Percentiles rank a stretch among this genome's conserved stretches.
Evolutionary conservation across 2,113 vertebrate species (phyloP).

Genomic region (Labrus mixtus): DNA sequence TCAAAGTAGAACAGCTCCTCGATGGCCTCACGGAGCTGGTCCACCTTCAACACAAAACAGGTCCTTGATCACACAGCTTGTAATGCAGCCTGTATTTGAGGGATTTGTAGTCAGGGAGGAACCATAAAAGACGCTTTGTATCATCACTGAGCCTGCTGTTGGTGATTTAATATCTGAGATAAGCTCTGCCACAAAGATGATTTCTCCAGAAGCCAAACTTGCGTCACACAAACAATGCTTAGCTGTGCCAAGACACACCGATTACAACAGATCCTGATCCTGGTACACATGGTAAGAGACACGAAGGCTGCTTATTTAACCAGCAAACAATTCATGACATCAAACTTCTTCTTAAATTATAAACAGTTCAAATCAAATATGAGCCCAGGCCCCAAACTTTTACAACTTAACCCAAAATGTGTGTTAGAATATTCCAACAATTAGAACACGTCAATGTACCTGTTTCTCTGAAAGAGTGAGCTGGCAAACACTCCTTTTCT

Average conservation of each 20-base stretch:
- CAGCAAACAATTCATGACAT: neutral
- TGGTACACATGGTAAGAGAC: neutral
- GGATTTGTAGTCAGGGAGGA: neutral
- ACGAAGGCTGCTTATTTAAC: neutral
- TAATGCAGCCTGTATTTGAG: neutral
- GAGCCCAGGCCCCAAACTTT: neutral
- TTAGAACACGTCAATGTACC: constrained; percentile 56
- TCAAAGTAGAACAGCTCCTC: constrained; percentile 96
- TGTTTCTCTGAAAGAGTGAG: constrained; percentile 85
- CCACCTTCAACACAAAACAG: constrained; percentile 80
- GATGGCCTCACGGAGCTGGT: constrained; percentile 89
- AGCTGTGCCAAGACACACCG: neutral
- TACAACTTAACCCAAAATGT: neutral
- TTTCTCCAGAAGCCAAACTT: too few species aligned
- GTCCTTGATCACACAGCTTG: neutral
- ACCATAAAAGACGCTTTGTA: neutral
- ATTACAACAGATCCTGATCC: neutral
- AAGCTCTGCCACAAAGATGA: neutral
- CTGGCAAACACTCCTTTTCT: constrained; percentile 86
- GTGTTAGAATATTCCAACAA: too few species aligned
- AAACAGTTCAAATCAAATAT: neutral
- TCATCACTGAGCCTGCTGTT: neutral
- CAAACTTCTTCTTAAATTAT: neutral
- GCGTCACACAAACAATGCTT: neutral
- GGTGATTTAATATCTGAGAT: neutral